Base-by-base conservation (phyloP, 2,797 vertebrate genomes). In the Rhinatrema bivittatum region DNA sequence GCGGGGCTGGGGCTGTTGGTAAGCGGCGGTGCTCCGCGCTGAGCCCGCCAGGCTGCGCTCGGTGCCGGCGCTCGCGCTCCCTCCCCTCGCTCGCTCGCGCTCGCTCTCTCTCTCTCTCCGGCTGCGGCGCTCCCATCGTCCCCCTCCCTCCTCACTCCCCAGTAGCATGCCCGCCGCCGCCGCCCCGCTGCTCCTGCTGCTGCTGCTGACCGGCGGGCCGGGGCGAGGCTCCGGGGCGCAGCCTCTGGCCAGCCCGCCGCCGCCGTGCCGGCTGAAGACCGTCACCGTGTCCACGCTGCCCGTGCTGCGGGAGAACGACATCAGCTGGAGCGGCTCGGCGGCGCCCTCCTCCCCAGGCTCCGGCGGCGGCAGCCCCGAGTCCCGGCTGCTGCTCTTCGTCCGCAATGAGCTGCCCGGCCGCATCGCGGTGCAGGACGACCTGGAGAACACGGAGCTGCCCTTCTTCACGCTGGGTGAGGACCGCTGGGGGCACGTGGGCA, bases 381-480 rank as follows among this genome's bases (percentile, higher is more conserved):
- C 94, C 69, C 87, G 92, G 36, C 85, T 97, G 51, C 75, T 94
- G 50, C 81, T 98, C 53, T 93, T 96, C 81, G 89, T 98, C 62
- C 84, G 92, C 51, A 96, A 87, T 58, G 94, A 98, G 79, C 81
- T 96, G 68, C 94, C 94, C 34, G 94, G 94, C 56, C 80, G 86
- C 76, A 87, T 98, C 56, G 88, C 91, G 29, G 94, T 98, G 45
- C 88, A 93, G 83, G 94, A 98, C 81, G 94, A 97, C 78, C 87
- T 98, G 68, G 93, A 97, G 81, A 98, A 97, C 85, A 98, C 94
- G 4, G 94, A 95, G 78, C 92, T 97, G 60, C 94, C 94, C 37
- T 98, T 93, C 90, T 98, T 98, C 85, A 94, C 91, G 16, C 89
- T 97, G 56, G 94, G 94, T 98, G 84, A 90, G 87, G 5, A 28